Percentiles rank a stretch among this genome's conserved stretches.
phyloP scores from a whole-genome alignment of 2,113 vertebrate species.

The Anser cygnoides region DNA sequence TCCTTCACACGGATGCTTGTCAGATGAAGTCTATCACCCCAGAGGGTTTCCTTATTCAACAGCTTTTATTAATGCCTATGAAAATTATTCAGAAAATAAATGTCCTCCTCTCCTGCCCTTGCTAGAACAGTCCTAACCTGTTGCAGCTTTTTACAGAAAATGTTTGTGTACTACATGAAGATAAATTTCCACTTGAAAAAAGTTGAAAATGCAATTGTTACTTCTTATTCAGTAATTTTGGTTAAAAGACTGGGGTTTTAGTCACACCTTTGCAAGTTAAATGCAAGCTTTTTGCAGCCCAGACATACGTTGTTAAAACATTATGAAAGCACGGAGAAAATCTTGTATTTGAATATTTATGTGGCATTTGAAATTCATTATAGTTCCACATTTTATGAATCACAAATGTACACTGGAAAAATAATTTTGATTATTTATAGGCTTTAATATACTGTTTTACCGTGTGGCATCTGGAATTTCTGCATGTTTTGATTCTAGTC shows the following conservation, averaged over 20 bases:
- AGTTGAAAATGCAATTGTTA: not conserved
- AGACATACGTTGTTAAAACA: not conserved
- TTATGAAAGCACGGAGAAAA: not conserved
- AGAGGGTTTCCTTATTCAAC: not conserved
- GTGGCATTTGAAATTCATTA: conserved; percentile 22
- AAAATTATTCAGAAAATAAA: not conserved
- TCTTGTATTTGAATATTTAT: not conserved
- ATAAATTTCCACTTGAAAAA: not conserved
- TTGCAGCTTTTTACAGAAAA: not conserved
- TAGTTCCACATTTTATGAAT: not conserved
- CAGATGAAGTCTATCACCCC: not conserved
- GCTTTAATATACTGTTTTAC: not conserved
- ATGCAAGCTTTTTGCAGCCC: not conserved
- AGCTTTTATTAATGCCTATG: not conserved
- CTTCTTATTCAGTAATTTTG: not conserved
- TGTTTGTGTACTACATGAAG: not conserved
- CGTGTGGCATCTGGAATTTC: not conserved
- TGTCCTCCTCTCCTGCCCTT: fast-evolving
- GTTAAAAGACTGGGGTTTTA: not conserved
- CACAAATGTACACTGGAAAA: not conserved
- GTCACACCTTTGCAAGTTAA: not conserved
- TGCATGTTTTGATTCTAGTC: not conserved
- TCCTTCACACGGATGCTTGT: not conserved
- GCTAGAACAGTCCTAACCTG: not conserved
- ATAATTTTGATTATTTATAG: not conserved